phyloP scores from a whole-genome alignment of 2,113 vertebrate species.

The Phaetusa simplex region DNA sequence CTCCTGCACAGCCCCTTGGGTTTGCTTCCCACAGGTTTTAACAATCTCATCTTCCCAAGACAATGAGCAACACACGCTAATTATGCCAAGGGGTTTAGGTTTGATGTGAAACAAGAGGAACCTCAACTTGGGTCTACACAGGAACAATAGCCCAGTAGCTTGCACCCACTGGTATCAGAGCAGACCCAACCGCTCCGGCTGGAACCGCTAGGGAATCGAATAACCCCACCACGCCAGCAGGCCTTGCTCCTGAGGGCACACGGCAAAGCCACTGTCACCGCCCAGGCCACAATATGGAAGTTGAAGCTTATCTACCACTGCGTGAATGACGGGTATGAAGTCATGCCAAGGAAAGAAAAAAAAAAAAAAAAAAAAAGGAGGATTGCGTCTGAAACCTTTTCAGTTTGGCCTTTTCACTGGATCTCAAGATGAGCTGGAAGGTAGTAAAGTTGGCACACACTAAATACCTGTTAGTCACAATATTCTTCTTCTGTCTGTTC shows the following conservation, averaged over 20 bases:
- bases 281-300: not conserved
- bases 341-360: not conserved
- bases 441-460: not conserved
- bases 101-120: not conserved
- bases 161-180: accelerated
- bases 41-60: not conserved
- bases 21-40: not conserved
- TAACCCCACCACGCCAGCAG: accelerated
- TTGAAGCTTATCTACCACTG: not conserved
- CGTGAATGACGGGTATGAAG: not conserved
- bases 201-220: no score
- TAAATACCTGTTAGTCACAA: not conserved
- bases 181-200: no score
- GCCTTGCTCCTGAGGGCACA: no score
- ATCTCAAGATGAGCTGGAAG: not conserved
- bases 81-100: not conserved
- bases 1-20: not conserved
- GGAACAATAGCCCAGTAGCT: not conserved
- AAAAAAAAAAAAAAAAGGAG: not conserved
- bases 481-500: not conserved
- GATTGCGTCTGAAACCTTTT: not conserved
- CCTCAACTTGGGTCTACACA: not conserved
- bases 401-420: not conserved
- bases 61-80: not conserved
- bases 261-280: not conserved